phyloP scores from a whole-genome alignment of 2,888 invertebrate genomes.

The Hipparchia sbordonii region DNA sequence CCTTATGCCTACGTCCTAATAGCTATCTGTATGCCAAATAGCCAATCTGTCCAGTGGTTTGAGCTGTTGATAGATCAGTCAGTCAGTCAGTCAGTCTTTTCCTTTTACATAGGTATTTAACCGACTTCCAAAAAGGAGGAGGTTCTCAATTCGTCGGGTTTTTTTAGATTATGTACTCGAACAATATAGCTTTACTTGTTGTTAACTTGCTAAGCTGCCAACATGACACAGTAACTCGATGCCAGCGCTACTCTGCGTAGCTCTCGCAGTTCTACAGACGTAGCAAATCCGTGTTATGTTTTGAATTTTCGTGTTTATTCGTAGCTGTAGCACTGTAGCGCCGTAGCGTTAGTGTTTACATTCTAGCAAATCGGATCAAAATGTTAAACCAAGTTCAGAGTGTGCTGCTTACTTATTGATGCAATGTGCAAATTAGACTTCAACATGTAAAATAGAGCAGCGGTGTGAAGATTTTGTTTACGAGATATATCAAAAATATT shows the following conservation, averaged over 20 bases:
- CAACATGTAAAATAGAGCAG: not conserved
- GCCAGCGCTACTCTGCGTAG: not conserved
- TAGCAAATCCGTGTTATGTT: constrained; percentile 5
- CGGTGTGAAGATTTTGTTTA: not conserved
- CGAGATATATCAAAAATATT: no score
- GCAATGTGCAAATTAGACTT: not conserved
- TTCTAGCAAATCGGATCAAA: constrained; percentile 10
- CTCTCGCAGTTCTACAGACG: constrained; percentile 10
- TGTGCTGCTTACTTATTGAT: not conserved
- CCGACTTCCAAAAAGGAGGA: no score
- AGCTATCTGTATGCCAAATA: no score
- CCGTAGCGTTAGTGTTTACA: not conserved
- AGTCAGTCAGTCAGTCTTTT: no score
- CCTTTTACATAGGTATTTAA: no score
- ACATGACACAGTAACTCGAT: not conserved
- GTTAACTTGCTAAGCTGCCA: not conserved
- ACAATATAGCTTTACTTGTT: not conserved
- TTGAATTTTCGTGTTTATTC: constrained; percentile 20
- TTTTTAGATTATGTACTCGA: no score
- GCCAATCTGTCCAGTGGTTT: no score
- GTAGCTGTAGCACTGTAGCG: constrained; percentile 6
- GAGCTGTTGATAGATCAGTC: no score
- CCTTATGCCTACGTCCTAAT: no score
- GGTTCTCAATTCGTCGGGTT: no score
- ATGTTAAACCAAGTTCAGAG: constrained; percentile 7